phyloP scores from a whole-genome alignment of 2,888 invertebrate genomes.

The Athripsodes cinereus region DNA sequence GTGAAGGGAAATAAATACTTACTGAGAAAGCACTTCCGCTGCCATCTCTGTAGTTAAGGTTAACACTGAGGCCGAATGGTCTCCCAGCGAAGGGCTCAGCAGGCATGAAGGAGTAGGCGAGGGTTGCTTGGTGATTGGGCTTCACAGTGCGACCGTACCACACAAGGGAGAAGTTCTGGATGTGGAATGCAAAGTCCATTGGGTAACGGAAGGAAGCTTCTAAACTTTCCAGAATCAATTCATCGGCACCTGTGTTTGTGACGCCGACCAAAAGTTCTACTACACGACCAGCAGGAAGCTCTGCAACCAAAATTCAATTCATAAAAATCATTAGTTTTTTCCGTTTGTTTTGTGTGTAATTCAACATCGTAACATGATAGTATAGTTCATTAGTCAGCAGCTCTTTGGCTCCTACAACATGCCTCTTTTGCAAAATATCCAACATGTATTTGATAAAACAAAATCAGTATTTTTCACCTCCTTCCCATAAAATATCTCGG shows the following conservation, averaged over 20 bases:
- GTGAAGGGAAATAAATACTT: too few species aligned
- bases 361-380: too few species aligned
- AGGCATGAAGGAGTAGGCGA: conserved; percentile 91
- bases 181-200: conserved; percentile 96
- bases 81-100: conserved; percentile 95
- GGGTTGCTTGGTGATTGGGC: conserved; percentile 87
- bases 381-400: too few species aligned
- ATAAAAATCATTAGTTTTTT: too few species aligned
- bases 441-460: too few species aligned
- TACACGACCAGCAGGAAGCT: conserved; percentile 84
- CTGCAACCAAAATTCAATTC: too few species aligned
- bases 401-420: too few species aligned
- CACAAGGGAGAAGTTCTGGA: conserved; percentile 95
- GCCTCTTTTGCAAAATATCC: too few species aligned
- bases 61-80: conserved; percentile 92
- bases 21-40: conserved; percentile 57
- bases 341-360: too few species aligned
- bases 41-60: conserved; percentile 82
- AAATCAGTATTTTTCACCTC: too few species aligned
- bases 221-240: conserved; percentile 86
- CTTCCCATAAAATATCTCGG: too few species aligned
- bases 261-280: conserved; percentile 96
- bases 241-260: conserved; percentile 86
- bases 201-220: conserved; percentile 99
- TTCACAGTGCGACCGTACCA: conserved; percentile 83